These are phyloP conservation scores for Phalera bucephala DNA, from an alignment of 2,888 invertebrate species.

Conservation along the genomic window DNA sequence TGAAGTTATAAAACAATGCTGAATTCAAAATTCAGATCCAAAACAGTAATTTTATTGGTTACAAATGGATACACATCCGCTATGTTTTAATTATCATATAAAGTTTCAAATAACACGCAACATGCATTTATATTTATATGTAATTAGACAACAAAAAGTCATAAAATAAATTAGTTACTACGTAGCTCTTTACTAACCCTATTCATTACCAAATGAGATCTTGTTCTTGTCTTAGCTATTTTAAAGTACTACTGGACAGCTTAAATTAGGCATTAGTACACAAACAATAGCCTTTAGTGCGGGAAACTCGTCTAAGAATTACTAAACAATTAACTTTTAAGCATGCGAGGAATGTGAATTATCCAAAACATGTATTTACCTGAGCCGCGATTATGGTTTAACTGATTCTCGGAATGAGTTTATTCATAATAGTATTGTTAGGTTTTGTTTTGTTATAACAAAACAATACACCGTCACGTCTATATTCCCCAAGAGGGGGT, in stretches of 20 bases:
- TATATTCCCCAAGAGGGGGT: too few species aligned
- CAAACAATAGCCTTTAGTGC: constrained; percentile 26
- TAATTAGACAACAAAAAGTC: too few species aligned
- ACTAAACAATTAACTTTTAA: constrained; percentile 6
- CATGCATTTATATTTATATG: too few species aligned
- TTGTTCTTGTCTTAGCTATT: constrained; percentile 19
- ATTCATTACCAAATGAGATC: constrained; percentile 13
- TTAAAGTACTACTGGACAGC: constrained; percentile 11
- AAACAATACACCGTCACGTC: too few species aligned
- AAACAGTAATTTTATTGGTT: too few species aligned
- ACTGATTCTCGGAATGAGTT: background rate
- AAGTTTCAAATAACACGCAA: too few species aligned
- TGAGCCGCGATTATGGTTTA: constrained; percentile 1
- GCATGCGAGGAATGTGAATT: background rate
- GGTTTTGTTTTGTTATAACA: too few species aligned
- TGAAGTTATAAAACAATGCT: too few species aligned
- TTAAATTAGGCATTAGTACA: constrained; percentile 21
- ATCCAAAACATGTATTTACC: constrained; percentile 3
- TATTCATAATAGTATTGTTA: too few species aligned
- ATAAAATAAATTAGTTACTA: background rate
- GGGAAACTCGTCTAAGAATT: constrained; percentile 22
- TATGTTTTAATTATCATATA: too few species aligned
- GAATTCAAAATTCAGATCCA: too few species aligned
- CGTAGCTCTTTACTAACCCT: background rate
- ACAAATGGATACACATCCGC: too few species aligned